Conservation (phyloP, 2,113 vertebrate species). For the Chauna torquata region DNA sequence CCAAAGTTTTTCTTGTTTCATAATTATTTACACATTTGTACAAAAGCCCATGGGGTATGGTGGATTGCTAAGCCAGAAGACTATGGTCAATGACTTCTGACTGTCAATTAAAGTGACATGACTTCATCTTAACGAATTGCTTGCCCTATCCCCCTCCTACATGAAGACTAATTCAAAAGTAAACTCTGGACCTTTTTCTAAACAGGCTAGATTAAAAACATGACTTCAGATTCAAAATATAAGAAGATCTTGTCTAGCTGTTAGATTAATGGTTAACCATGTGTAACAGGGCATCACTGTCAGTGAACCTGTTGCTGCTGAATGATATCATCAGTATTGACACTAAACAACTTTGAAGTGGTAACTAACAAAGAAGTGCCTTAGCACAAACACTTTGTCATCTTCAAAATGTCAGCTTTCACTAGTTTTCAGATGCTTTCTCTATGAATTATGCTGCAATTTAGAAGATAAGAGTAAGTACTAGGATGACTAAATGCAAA, state of each 20-base stretch:
- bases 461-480: background rate
- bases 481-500: background rate
- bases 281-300: background rate
- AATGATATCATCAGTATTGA: rapidly evolving
- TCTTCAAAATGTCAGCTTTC: background rate
- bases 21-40: background rate
- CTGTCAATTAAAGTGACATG: background rate
- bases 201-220: background rate
- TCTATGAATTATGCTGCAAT: background rate
- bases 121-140: background rate
- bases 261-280: background rate
- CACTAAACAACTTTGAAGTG: background rate
- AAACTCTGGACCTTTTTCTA: background rate
- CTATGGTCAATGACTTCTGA: background rate
- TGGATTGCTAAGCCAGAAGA: background rate
- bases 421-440: background rate
- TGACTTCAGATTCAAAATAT: background rate
- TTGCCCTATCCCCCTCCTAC: background rate
- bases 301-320: background rate
- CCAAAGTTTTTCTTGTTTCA: background rate
- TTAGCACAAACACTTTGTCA: background rate
- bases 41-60: background rate
- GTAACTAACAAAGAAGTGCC: background rate
- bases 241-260: background rate
- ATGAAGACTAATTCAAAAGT: background rate